phyloP scores from a whole-genome alignment of 2,888 invertebrate genomes.

The Epinotia bilunana region DNA sequence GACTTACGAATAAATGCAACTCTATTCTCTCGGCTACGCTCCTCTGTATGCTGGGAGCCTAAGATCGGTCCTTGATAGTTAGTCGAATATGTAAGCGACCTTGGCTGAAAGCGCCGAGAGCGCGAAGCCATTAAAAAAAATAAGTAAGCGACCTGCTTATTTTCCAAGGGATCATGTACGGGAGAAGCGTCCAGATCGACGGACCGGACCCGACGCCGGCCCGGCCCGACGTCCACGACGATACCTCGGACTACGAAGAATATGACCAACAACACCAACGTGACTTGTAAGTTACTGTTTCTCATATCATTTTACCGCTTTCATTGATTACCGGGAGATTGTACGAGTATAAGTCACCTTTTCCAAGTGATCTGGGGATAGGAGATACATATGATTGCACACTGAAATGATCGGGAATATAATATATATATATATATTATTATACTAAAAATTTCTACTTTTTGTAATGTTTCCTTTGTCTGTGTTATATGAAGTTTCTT shows the following conservation, averaged over 20 bases:
- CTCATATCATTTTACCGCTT: background rate
- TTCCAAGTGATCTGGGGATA: too few species aligned
- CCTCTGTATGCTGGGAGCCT: background rate
- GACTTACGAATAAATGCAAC: background rate
- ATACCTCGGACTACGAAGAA: slow-evolving; percentile 50
- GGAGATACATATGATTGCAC: too few species aligned
- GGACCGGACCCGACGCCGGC: slow-evolving; percentile 58
- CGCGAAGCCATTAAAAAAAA: too few species aligned
- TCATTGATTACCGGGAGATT: background rate
- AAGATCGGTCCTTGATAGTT: background rate
- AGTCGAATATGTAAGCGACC: background rate
- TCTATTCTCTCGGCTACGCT: background rate
- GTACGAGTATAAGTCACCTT: background rate
- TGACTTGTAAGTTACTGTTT: slow-evolving; percentile 51
- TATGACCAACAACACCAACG: slow-evolving; percentile 47
- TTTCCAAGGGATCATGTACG: slow-evolving; percentile 49
- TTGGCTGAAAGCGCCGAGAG: too few species aligned
- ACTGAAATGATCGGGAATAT: too few species aligned
- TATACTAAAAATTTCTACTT: too few species aligned
- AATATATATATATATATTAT: too few species aligned
- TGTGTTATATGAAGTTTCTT: too few species aligned
- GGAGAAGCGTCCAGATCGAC: slow-evolving; percentile 50
- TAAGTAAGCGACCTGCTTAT: background rate
- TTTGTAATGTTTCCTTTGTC: too few species aligned
- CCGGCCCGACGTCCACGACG: slow-evolving; percentile 48